Evolutionary conservation across 2,888 invertebrate species (phyloP).

Genomic region (Cecidostiba fungosa): DNA sequence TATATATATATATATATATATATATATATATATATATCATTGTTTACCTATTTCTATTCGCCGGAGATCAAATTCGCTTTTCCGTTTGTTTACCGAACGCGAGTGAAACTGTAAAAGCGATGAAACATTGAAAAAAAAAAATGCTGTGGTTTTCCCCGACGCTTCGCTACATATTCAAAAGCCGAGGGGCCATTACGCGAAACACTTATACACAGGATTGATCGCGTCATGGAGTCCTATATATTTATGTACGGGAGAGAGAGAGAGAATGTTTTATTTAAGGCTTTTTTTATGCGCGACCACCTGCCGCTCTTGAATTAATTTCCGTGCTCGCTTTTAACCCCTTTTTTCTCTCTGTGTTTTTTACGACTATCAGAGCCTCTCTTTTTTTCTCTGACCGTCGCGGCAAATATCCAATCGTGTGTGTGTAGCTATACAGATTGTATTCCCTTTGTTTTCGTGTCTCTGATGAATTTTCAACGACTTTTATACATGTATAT

Average conservation of each 20-base stretch:
- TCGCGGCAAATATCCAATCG: too few relatives aligned
- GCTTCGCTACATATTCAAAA: slow-evolving; percentile 46
- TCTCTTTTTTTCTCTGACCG: too few relatives aligned
- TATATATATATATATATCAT: too few relatives aligned
- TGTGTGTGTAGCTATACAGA: too few relatives aligned
- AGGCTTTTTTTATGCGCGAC: background rate
- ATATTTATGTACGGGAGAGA: too few relatives aligned
- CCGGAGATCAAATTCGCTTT: too few relatives aligned
- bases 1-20: too few relatives aligned
- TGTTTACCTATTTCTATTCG: too few relatives aligned
- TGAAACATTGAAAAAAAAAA: background rate
- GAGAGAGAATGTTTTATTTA: slow-evolving; percentile 5
- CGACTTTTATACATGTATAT: background rate
- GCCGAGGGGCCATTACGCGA: slow-evolving; percentile 19
- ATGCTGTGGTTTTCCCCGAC: background rate
- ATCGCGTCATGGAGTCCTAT: background rate
- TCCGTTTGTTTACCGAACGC: background rate
- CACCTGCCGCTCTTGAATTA: background rate
- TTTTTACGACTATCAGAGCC: too few relatives aligned
- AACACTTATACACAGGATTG: background rate
- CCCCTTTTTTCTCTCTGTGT: background rate
- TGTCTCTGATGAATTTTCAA: background rate
- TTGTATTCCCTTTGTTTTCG: background rate
- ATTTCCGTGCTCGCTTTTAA: background rate
- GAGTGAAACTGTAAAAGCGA: background rate